Evolutionary conservation across 2,797 vertebrate genomes (phyloP).

Genomic region (Balearica regulorum): DNA sequence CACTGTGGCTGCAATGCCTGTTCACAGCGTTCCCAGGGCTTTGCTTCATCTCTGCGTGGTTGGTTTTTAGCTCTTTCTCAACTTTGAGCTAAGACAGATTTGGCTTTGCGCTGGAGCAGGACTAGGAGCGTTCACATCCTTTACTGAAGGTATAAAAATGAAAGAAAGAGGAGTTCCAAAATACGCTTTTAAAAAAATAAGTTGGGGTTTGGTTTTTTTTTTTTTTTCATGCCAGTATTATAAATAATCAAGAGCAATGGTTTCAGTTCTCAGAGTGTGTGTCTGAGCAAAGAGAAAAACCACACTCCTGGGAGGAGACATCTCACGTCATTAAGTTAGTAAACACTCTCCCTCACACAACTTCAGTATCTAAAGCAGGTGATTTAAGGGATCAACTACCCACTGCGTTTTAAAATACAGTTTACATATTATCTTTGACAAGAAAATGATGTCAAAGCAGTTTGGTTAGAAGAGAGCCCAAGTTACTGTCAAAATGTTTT

Average conservation of each 20-base stretch:
- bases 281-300: neutral
- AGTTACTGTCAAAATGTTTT: neutral
- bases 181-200: rapidly evolving
- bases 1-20: neutral
- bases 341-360: neutral
- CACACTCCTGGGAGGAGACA: neutral
- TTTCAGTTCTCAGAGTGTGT: neutral
- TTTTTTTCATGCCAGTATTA: neutral
- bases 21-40: neutral
- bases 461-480: neutral
- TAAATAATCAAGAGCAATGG: neutral
- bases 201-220: too few species aligned
- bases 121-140: rapidly evolving
- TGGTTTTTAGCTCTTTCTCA: neutral
- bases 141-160: neutral
- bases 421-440: neutral
- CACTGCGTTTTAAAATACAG: neutral
- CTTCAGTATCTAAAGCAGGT: neutral
- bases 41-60: neutral
- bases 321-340: neutral
- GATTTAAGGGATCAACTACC: neutral
- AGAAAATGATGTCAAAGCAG: neutral
- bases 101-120: rapidly evolving
- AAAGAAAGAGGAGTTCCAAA: neutral
- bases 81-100: neutral